Evolutionary conservation across 2,797 vertebrate genomes (phyloP).

Genomic region (Salarias fasciatus): DNA sequence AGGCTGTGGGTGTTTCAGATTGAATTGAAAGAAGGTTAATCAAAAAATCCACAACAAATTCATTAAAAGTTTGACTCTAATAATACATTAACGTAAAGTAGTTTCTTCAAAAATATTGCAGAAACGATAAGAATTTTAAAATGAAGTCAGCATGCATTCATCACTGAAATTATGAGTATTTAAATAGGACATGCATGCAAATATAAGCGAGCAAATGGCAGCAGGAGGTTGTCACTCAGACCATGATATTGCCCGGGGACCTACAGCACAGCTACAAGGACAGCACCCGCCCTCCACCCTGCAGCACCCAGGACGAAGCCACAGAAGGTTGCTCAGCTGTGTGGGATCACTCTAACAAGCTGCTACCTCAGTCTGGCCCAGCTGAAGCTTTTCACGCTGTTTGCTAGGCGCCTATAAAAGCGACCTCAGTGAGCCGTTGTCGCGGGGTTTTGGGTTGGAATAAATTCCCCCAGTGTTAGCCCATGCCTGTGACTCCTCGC

Average conservation of each 20-base stretch:
- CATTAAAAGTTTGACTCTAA: too few species aligned
- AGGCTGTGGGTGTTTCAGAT: background rate
- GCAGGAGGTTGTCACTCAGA: constrained; percentile 70
- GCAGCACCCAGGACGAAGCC: constrained; percentile 67
- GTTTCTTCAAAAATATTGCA: too few species aligned
- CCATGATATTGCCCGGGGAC: constrained; percentile 61
- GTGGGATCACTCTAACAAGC: constrained; percentile 74
- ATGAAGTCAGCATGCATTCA: constrained; percentile 9
- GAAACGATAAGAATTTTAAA: background rate
- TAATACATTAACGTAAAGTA: too few species aligned
- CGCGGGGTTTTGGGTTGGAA: constrained; percentile 49
- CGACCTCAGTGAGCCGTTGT: constrained; percentile 45
- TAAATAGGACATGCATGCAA: constrained; percentile 70
- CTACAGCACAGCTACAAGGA: constrained; percentile 73
- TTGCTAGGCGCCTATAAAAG: constrained; percentile 50
- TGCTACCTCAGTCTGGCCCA: constrained; percentile 70
- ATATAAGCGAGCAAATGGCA: constrained; percentile 56
- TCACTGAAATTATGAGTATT: constrained; percentile 26
- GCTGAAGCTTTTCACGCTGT: constrained; percentile 62
- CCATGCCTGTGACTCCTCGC: constrained; percentile 31
- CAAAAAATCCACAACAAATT: too few species aligned
- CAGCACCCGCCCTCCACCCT: constrained; percentile 78
- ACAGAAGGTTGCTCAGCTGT: constrained; percentile 80
- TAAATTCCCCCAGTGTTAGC: constrained; percentile 50
- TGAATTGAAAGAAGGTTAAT: background rate